Conservation (phyloP, 2,888 invertebrate genomes). For the Digitonthophagus gazella region DNA sequence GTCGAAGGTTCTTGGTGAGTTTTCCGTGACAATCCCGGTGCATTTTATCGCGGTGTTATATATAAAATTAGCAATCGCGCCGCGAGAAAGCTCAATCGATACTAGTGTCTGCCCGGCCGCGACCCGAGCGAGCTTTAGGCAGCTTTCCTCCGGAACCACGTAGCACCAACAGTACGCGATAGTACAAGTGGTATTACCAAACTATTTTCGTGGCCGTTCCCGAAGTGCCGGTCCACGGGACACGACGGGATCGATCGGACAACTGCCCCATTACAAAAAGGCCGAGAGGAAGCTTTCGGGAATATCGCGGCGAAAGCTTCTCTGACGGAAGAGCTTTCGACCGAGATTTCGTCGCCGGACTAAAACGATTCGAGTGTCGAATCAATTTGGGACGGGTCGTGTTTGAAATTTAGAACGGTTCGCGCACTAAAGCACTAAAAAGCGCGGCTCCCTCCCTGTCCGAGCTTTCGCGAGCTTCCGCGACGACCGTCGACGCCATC, state of each 20-base stretch:
- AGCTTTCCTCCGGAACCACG: not conserved
- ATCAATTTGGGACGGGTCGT: conserved; percentile 31
- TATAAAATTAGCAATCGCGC: not conserved
- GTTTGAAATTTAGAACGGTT: conserved; percentile 25
- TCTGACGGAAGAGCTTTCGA: too few species aligned
- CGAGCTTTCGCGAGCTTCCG: conserved; percentile 38
- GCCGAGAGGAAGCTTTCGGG: too few species aligned
- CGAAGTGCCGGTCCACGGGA: not conserved
- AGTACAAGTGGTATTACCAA: not conserved
- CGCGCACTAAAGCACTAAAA: conserved; percentile 12
- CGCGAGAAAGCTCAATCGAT: not conserved
- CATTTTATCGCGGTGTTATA: not conserved
- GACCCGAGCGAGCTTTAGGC: not conserved
- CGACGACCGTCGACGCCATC: conserved; percentile 31
- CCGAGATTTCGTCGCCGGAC: too few species aligned
- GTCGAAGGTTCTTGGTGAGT: not conserved
- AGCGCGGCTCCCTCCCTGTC: conserved; percentile 45
- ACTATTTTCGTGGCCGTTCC: not conserved
- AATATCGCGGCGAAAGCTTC: too few species aligned
- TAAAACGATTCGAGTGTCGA: conserved; percentile 42
- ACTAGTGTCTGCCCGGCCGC: not conserved
- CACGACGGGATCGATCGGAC: not conserved
- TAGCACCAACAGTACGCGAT: too few species aligned
- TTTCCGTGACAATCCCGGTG: not conserved
- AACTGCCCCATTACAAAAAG: not conserved